Evolutionary conservation across 2,888 invertebrate genomes (phyloP).

Genomic region (Drosophila helvetica): DNA sequence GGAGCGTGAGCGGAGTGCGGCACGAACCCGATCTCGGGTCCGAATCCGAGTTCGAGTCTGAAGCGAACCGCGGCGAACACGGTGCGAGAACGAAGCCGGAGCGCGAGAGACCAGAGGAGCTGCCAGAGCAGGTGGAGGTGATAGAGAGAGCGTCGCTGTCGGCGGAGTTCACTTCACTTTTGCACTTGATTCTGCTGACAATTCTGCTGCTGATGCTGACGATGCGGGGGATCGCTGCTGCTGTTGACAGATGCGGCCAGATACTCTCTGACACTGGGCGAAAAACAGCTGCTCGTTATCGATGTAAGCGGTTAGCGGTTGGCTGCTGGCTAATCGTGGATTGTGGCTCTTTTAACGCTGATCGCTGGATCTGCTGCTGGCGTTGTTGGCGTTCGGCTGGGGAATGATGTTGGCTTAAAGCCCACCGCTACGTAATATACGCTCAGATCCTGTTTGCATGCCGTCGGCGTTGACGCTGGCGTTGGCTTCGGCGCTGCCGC

Average conservation of each 20-base stretch:
- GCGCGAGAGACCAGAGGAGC: slow-evolving; percentile 17
- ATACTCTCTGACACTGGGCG: slow-evolving; percentile 51
- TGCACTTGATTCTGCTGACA: slow-evolving; percentile 60
- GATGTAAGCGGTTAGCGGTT: slow-evolving; percentile 40
- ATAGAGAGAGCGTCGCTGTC: slow-evolving; percentile 24
- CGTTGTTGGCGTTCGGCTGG: slow-evolving; percentile 68
- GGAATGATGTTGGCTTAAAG: slow-evolving; percentile 82
- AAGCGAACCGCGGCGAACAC: slow-evolving; percentile 21
- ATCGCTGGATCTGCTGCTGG: slow-evolving; percentile 35
- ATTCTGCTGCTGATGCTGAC: slow-evolving; percentile 30
- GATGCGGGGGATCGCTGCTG: slow-evolving; percentile 37
- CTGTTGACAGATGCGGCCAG: slow-evolving; percentile 45
- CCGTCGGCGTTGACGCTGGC: slow-evolving; percentile 44
- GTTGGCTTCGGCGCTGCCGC: slow-evolving; percentile 31
- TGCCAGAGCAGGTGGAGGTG: slow-evolving; percentile 16
- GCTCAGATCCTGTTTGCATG: slow-evolving; percentile 81
- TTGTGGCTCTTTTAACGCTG: slow-evolving; percentile 32
- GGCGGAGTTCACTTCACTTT: slow-evolving; percentile 75
- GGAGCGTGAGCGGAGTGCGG: slow-evolving; percentile 54
- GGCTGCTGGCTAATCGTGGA: slow-evolving; percentile 53
- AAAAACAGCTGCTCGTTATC: slow-evolving; percentile 48
- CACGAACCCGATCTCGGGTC: slow-evolving; percentile 20
- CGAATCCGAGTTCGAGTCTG: slow-evolving; percentile 15
- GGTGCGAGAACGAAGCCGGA: slow-evolving; percentile 15
- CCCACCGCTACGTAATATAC: slow-evolving; percentile 81